These are phyloP conservation scores for Hirtodrosophila histrioides DNA, from an alignment of 2,888 invertebrate genomes.

Conservation along the genomic window DNA sequence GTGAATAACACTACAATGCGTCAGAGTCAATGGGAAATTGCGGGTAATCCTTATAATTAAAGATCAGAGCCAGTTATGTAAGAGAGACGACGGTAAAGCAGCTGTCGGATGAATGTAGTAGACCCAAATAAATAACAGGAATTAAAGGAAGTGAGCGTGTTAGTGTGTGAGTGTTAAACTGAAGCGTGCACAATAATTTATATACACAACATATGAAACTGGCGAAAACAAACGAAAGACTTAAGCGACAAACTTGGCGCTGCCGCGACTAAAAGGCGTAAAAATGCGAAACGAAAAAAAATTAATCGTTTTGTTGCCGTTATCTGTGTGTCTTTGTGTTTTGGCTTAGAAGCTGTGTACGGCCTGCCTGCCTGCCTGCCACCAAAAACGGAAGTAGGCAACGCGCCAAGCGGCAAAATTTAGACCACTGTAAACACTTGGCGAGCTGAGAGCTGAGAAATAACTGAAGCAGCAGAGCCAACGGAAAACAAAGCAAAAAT, in stretches of 20 bases:
- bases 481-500: slow-evolving; percentile 26
- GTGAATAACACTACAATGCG: slow-evolving; percentile 50
- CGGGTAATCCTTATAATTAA: slow-evolving; percentile 74
- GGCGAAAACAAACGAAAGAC: slow-evolving; percentile 68
- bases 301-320: slow-evolving; percentile 53
- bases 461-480: slow-evolving; percentile 34
- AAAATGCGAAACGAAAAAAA: slow-evolving; percentile 48
- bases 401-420: slow-evolving; percentile 64
- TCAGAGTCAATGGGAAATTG: slow-evolving; percentile 46
- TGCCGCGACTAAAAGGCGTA: slow-evolving; percentile 61
- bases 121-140: slow-evolving; percentile 47
- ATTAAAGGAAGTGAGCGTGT: slow-evolving; percentile 64
- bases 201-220: slow-evolving; percentile 21
- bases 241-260: slow-evolving; percentile 70
- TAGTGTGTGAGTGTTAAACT: slow-evolving; percentile 29
- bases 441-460: slow-evolving; percentile 50
- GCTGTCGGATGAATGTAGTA: slow-evolving; percentile 53
- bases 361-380: slow-evolving; percentile 31
- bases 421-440: slow-evolving; percentile 69
- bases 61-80: slow-evolving; percentile 56
- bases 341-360: slow-evolving; percentile 56
- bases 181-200: slow-evolving; percentile 50
- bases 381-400: slow-evolving; percentile 68
- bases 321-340: slow-evolving; percentile 19
- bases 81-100: slow-evolving; percentile 21